Evolutionary conservation across 2,888 invertebrate species (phyloP), one percentile per base, ranked within the genome.

Genomic region (Tetrapedia diversipes): DNA sequence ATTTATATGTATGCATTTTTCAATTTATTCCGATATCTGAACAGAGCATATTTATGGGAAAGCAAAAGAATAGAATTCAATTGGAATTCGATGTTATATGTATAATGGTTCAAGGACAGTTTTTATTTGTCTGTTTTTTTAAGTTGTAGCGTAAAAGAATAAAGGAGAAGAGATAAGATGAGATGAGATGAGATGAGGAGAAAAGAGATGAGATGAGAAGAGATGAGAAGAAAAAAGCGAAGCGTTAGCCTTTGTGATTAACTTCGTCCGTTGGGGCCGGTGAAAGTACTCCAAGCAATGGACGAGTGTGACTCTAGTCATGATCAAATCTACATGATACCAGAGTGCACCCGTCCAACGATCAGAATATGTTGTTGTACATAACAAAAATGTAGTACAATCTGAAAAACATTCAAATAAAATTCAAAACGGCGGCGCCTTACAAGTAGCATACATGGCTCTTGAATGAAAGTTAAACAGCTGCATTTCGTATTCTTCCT

Each of bases 221-320:
- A 59, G 29, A 57, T 16, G 24, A 60, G 37, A 53, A 45, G 16
- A 56, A 47, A 47, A 51, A 77, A 73, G 68, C 57, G 74, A 74
- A 79, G 76, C 73, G 73, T 71, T 65, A 73, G 74, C 34, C 72
- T 73, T 73, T 79, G 74, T 68, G 75, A 81, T 72, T 53, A 41
- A 70, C 37, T 70, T 51, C 45, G 59, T 74, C 59, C 65, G 60
- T 61, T 60, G 43, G 69, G 73, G 68, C 49, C 67, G 86, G 78
- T 78, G 80, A 73, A 69, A 76, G 70, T 81, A 77, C 85, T 86
- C 80, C 88, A 77, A 84, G 84, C 88, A 80, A 76, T 89, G 89
- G 90, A 90, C 89, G 90, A 90, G 90, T 90, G 90, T 90, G 86
- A 88, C 90, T 90, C 90, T 90, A 90, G 90, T 90, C 90, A 90